Conservation (phyloP, 2,797 vertebrate genomes). For the Hylomyscus alleni region DNA sequence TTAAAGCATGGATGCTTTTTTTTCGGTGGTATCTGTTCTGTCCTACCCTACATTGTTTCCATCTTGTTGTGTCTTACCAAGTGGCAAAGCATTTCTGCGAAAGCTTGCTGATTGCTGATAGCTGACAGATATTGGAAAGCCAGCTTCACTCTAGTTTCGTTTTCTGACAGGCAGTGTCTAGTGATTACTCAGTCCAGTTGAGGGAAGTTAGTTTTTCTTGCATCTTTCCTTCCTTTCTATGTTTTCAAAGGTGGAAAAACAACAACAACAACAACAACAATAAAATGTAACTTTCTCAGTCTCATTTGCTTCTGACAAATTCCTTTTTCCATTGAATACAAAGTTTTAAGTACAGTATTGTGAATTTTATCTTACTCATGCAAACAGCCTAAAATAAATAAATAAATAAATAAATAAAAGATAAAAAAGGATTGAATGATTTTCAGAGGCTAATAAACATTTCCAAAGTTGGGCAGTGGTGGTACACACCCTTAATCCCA, state of each 20-base stretch:
- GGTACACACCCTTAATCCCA: too few relatives aligned
- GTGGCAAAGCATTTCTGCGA: neutral
- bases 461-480: neutral
- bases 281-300: neutral
- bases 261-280: neutral
- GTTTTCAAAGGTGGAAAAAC: neutral
- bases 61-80: neutral
- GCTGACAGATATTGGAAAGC: constrained; percentile 46
- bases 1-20: constrained; percentile 72
- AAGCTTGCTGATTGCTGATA: constrained; percentile 49
- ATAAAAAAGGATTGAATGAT: neutral
- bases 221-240: neutral
- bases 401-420: too few relatives aligned
- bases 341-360: neutral
- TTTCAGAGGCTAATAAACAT: neutral
- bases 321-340: neutral
- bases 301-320: neutral
- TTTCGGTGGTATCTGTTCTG: constrained; percentile 49
- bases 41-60: neutral
- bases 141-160: constrained; percentile 12
- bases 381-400: neutral
- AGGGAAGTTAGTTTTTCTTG: constrained; percentile 49
- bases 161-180: neutral
- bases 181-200: neutral
- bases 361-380: neutral